These are phyloP conservation scores for Antheraea mylitta DNA, from an alignment of 1,140 invertebrate genomes.

Conservation along the genomic window DNA sequence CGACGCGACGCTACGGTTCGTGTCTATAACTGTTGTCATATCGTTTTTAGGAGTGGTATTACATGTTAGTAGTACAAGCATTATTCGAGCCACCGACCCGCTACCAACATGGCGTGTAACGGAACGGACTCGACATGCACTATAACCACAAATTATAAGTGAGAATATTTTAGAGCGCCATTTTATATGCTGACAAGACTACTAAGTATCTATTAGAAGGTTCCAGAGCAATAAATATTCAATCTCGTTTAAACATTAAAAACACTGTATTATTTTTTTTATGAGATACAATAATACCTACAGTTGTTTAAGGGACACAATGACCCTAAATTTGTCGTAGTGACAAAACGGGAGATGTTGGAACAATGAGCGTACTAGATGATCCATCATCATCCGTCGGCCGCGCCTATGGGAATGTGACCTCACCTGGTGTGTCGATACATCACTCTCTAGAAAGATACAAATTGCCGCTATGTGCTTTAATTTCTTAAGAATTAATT, in stretches of 20 bases:
- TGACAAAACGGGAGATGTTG: slow-evolving; percentile 38
- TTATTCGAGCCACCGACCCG: slow-evolving; percentile 59
- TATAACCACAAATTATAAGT: slow-evolving; percentile 77
- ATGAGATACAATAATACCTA: slow-evolving; percentile 28
- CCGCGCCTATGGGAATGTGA: slow-evolving; percentile 52
- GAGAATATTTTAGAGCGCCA: slow-evolving; percentile 73
- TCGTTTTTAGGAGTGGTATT: slow-evolving; percentile 52
- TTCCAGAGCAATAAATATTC: slow-evolving; percentile 1
- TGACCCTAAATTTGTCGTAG: slow-evolving; percentile 70
- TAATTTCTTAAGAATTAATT: slow-evolving; percentile 10
- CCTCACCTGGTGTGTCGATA: slow-evolving; percentile 64
- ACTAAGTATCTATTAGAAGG: slow-evolving; percentile 11
- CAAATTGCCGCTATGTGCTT: slow-evolving; percentile 32
- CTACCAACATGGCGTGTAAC: slow-evolving; percentile 61
- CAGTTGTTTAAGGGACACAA: slow-evolving; percentile 37
- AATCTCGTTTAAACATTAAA: slow-evolving; percentile 2
- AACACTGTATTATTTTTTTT: slow-evolving; percentile 9
- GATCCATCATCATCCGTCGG: slow-evolving; percentile 72
- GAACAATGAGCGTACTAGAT: slow-evolving; percentile 50
- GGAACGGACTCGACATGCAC: slow-evolving; percentile 74
- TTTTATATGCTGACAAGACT: slow-evolving; percentile 54
- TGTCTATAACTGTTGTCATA: slow-evolving; percentile 59
- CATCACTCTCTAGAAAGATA: slow-evolving; percentile 45
- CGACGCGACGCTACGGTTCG: slow-evolving; percentile 55
- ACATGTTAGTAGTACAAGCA: slow-evolving; percentile 35